Base-by-base conservation (phyloP, 2,113 vertebrate species). In the Cyprinodon tularosa region DNA sequence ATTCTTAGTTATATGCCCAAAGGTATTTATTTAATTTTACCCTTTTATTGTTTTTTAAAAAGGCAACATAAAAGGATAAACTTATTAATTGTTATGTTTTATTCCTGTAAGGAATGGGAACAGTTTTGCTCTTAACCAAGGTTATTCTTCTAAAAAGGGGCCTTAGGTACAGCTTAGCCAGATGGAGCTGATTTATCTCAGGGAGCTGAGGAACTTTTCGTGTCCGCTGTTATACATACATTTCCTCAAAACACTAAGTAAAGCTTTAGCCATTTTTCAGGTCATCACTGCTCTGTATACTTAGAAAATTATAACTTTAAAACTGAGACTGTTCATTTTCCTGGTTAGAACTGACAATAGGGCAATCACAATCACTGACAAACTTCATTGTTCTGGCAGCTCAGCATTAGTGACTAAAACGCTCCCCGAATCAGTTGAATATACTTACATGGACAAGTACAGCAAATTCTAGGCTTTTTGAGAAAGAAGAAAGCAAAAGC, bases 281-380 rank as follows among this genome's bases (percentile, higher is more conserved):
- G 57, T 47, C 36, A 3, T 72, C 0, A 29, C 75, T 62, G 68
- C 82, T 85, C 84, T 76, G 65, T 42, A 71, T 6, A 66, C 20
- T 22, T 70, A 20, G 17, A n/a, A n/a, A 57, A 57, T n/a, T 71
- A 66, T 73, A 82, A 12, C 68, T 72, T 60, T 60, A 61, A 13
- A 7, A 76, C 62, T 62, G 68, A 53, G 36, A 62, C 29, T 15
- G 53, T 76, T 77, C 72, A 75, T 47, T 83, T 85, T 64, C 45
- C 64, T 57, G 50, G 50, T 57, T n/a, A 20, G 17, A 45, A 57
- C 3, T 57, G 50, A 57, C 50, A 57, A 57, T 57, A n/a, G 50
- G n/a, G 50, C 50, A 57, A n/a, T 57, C 50, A 57, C 7, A 57
- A 14, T 57, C 50, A 10, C 50, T n/a, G 50, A 39, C 3, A 63